These are phyloP conservation scores for Masnerella sp. DNA, from an alignment of 2,888 invertebrate species.

Conservation along the genomic window DNA sequence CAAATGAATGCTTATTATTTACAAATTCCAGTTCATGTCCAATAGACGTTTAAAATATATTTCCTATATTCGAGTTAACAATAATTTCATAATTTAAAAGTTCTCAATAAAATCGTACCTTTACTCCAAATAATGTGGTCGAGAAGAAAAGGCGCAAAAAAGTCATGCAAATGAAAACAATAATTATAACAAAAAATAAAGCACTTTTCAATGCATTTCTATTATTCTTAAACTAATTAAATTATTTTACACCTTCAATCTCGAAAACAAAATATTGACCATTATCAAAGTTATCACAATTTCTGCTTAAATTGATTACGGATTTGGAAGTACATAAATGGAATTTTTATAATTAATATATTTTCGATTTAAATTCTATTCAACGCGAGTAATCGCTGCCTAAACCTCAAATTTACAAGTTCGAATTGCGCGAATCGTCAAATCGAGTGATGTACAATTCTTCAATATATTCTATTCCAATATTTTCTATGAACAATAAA, in stretches of 20 bases:
- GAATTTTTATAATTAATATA: conserved; percentile 39
- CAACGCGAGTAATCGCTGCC: conserved; percentile 22
- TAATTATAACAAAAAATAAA: neutral
- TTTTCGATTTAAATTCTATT: conserved; percentile 18
- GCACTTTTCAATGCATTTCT: neutral
- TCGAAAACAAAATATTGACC: conserved; percentile 35
- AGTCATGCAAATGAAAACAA: no score
- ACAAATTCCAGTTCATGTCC: conserved; percentile 29
- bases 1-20: conserved; percentile 35
- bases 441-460: conserved; percentile 20
- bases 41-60: no score
- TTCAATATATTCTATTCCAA: conserved; percentile 20
- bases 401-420: conserved; percentile 29
- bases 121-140: no score
- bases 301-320: conserved; percentile 53
- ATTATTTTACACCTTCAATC: conserved; percentile 39
- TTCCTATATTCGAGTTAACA: no score
- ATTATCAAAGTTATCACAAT: conserved; percentile 55
- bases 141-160: no score
- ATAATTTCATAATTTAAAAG: no score
- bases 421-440: conserved; percentile 22
- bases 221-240: conserved; percentile 15
- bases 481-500: conserved; percentile 45
- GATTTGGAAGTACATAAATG: conserved; percentile 51
- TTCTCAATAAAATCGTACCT: no score